These are phyloP conservation scores for Dryocosmus kuriphilus DNA, from an alignment of 2,888 invertebrate species.

Conservation along the genomic window DNA sequence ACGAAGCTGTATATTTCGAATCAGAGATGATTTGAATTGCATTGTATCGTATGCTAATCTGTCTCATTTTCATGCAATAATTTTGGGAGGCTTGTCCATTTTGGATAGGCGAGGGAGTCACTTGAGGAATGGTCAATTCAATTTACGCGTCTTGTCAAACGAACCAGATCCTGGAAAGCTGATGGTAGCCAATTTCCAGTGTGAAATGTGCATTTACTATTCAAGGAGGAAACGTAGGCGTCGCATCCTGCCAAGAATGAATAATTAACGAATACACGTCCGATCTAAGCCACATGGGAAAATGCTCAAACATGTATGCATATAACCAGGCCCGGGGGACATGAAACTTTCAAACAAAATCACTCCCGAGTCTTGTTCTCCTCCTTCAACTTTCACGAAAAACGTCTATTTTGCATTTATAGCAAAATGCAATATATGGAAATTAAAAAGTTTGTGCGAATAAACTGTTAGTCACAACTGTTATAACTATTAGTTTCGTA, in stretches of 20 bases:
- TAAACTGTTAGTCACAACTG: too few species aligned
- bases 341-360: conserved; percentile 28
- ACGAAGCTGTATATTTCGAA: too few species aligned
- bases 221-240: conserved; percentile 49
- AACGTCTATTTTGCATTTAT: neutral
- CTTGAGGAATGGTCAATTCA: conserved; percentile 37
- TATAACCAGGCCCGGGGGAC: conserved; percentile 20
- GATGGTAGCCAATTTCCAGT: conserved; percentile 45
- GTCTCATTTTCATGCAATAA: conserved; percentile 23
- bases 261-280: conserved; percentile 56
- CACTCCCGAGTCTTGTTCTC: neutral
- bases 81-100: conserved; percentile 39
- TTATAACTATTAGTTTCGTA: too few species aligned
- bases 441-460: too few species aligned
- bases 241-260: conserved; percentile 52
- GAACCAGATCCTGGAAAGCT: conserved; percentile 33
- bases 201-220: conserved; percentile 51
- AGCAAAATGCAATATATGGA: neutral
- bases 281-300: conserved; percentile 31
- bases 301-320: conserved; percentile 33
- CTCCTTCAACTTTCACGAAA: neutral
- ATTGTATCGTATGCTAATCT: conserved; percentile 7
- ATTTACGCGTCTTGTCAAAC: conserved; percentile 39
- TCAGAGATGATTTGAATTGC: neutral
- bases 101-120: conserved; percentile 19